Evolutionary conservation across 2,113 vertebrate genomes (phyloP).

Genomic region (Girardinichthys multiradiatus): DNA sequence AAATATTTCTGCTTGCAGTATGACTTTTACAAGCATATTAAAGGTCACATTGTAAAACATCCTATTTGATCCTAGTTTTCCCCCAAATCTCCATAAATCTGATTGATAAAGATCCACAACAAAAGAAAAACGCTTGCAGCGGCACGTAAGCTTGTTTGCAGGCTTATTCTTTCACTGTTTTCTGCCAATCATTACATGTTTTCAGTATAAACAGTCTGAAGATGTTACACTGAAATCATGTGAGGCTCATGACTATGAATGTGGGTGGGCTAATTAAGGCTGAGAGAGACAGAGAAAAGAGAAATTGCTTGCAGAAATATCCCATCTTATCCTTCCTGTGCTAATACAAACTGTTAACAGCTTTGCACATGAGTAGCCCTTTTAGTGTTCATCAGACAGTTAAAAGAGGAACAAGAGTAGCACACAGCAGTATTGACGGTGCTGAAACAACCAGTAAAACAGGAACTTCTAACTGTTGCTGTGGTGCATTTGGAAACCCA

Average conservation of each 20-base stretch:
- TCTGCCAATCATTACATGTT: constrained; percentile 35
- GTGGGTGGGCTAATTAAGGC: constrained; percentile 81
- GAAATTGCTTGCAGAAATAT: constrained; percentile 65
- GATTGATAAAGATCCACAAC: neutral
- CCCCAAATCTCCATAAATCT: neutral
- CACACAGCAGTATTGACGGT: constrained; percentile 6
- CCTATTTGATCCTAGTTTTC: neutral
- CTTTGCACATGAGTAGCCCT: constrained; percentile 46
- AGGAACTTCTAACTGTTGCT: constrained; percentile 33
- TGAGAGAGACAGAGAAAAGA: constrained; percentile 49
- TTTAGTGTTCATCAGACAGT: constrained; percentile 27
- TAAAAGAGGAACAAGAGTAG: constrained; percentile 56
- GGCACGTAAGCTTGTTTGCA: constrained; percentile 1
- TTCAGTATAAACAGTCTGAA: constrained; percentile 38
- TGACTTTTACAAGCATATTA: neutral
- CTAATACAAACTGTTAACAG: constrained; percentile 68
- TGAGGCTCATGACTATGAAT: constrained; percentile 66
- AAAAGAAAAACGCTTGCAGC: neutral
- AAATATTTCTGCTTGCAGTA: neutral
- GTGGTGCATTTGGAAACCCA: constrained; percentile 1
- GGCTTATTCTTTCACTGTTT: neutral
- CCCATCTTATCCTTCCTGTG: constrained; percentile 61
- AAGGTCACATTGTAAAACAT: neutral
- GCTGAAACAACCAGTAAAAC: constrained; percentile 42
- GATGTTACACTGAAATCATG: constrained; percentile 44